Evolutionary conservation across 2,113 vertebrate species (phyloP).

Genomic region (Tautogolabrus adspersus): DNA sequence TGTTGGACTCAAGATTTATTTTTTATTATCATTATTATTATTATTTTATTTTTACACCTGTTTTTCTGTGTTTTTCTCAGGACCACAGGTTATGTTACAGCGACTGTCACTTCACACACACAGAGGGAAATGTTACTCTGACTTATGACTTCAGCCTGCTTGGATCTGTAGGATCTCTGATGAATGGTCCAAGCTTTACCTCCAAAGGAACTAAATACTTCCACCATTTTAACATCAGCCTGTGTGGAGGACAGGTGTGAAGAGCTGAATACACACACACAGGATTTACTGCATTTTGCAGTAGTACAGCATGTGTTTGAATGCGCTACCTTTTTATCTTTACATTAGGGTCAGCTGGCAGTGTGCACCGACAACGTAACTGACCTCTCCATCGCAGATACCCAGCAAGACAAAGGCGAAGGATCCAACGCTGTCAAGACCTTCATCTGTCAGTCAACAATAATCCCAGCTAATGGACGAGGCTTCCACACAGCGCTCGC

Average conservation of each 20-base stretch:
- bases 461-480: constrained; percentile 95
- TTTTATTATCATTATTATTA: not conserved
- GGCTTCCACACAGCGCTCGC: constrained; percentile 93
- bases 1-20: not conserved
- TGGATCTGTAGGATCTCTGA: constrained; percentile 86
- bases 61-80: constrained; percentile 71
- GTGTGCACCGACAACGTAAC: constrained; percentile 95
- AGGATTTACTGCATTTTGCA: not conserved
- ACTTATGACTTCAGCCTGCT: constrained; percentile 90
- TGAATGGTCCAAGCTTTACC: constrained; percentile 96
- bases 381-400: constrained; percentile 88
- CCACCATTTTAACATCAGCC: constrained; percentile 96
- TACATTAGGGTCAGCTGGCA: constrained; percentile 86
- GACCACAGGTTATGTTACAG: constrained; percentile 94
- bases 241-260: constrained; percentile 93
- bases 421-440: constrained; percentile 86
- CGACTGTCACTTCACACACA: constrained; percentile 89
- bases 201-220: constrained; percentile 97
- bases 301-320: not conserved
- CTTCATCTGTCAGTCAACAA: constrained; percentile 96
- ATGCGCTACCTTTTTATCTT: not conserved
- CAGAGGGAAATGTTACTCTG: constrained; percentile 87
- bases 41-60: not conserved
- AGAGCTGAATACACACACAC: not conserved
- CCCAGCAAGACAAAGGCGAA: constrained; percentile 88